Evolutionary conservation across 1,140 invertebrate species (phyloP).

Genomic region (Antheraea pernyi): DNA sequence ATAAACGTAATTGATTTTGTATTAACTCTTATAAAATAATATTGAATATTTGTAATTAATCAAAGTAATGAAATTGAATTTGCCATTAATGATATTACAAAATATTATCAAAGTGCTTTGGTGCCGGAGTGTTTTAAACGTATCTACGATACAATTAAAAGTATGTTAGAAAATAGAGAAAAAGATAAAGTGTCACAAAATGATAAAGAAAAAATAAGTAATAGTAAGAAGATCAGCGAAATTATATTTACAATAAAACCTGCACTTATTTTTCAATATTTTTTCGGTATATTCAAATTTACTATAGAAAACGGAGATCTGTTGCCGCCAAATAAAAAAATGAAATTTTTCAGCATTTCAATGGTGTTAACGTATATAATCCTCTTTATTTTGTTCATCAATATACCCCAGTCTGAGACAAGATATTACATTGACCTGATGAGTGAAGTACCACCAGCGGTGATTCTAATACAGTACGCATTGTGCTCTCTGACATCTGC

Average conservation of each 20-base stretch:
- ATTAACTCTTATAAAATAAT: not conserved
- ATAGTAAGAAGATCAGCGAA: conserved; percentile 21
- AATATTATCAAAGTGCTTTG: not conserved
- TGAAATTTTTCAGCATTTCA: conserved; percentile 31
- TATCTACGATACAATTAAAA: not conserved
- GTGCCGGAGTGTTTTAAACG: not conserved
- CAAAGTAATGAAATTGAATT: conserved; percentile 10
- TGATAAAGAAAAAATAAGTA: conserved; percentile 16
- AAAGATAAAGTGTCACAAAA: not conserved
- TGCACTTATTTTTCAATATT: conserved; percentile 35
- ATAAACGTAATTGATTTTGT: conserved; percentile 2
- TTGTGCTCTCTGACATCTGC: conserved; percentile 28
- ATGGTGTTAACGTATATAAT: conserved; percentile 18
- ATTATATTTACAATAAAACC: conserved; percentile 31
- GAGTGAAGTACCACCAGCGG: conserved; percentile 34
- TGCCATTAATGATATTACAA: not conserved
- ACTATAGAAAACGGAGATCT: conserved; percentile 22
- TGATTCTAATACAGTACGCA: conserved; percentile 39
- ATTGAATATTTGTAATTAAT: conserved; percentile 8
- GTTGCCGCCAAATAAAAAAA: conserved; percentile 26
- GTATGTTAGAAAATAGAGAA: not conserved
- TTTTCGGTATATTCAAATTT: conserved; percentile 47
- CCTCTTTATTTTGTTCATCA: conserved; percentile 16
- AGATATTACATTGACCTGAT: conserved; percentile 24
- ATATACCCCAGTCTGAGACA: conserved; percentile 13